Evolutionary conservation across 92 coral and sea anemone species (phyloP).

Genomic region (Hydrozoanthus gracilis): DNA sequence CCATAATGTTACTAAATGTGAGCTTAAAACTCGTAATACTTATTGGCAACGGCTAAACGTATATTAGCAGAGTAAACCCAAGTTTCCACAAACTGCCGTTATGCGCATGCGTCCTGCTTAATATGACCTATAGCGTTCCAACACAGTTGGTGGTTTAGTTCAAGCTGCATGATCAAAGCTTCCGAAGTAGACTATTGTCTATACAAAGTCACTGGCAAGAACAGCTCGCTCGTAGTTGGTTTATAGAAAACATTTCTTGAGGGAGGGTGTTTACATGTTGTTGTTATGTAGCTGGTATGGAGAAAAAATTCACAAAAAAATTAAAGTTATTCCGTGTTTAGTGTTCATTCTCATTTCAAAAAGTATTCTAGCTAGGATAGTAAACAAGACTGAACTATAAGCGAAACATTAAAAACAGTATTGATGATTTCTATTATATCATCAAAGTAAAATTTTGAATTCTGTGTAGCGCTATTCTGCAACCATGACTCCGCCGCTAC

Average conservation of each 20-base stretch:
- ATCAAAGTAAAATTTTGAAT: neutral
- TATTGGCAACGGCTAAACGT: slow-evolving; percentile 6
- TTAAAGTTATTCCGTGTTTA: no score
- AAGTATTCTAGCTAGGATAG: neutral
- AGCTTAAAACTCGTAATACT: neutral
- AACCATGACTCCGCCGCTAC: neutral
- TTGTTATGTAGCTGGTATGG: neutral
- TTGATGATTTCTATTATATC: neutral
- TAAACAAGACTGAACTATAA: neutral
- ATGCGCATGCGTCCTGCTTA: neutral
- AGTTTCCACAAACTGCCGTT: neutral
- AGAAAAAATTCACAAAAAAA: neutral
- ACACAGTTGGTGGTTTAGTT: slow-evolving; percentile 5
- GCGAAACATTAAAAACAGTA: neutral
- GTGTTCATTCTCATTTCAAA: no score
- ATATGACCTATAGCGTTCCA: neutral
- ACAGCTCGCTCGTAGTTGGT: neutral
- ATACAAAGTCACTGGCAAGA: neutral
- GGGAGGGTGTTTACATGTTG: neutral
- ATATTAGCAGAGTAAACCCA: neutral
- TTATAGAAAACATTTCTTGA: neutral
- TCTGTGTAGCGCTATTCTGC: neutral
- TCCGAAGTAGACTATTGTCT: neutral
- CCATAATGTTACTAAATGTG: neutral
- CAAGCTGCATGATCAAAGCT: neutral